phyloP scores from a whole-genome alignment of 2,888 invertebrate species.

The Eupithecia subfuscata region DNA sequence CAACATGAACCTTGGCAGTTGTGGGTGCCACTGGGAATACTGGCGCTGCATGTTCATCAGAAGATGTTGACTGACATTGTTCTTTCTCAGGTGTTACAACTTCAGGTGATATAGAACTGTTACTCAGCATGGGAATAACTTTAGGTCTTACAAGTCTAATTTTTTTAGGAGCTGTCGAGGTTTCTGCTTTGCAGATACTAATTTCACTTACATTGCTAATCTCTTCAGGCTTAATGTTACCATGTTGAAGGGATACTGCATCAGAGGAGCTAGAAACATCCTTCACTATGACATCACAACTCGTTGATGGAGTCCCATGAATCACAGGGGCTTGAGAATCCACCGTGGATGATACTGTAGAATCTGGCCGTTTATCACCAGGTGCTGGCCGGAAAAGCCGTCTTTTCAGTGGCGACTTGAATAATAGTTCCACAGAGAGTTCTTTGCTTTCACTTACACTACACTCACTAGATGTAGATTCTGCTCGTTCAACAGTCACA shows the following conservation, averaged over 20 bases:
- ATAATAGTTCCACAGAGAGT: constrained; percentile 55
- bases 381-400: constrained; percentile 73
- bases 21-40: constrained; percentile 43
- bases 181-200: constrained; percentile 81
- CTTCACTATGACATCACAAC: constrained; percentile 67
- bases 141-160: constrained; percentile 80
- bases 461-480: constrained; percentile 79
- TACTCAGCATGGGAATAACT: constrained; percentile 57
- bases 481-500: constrained; percentile 77
- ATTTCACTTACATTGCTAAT: constrained; percentile 78
- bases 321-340: constrained; percentile 66
- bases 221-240: constrained; percentile 74
- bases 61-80: constrained; percentile 74
- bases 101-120: constrained; percentile 54
- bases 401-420: constrained; percentile 69
- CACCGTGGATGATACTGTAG: constrained; percentile 78
- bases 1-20: constrained; percentile 48
- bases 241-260: constrained; percentile 68
- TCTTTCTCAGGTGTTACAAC: constrained; percentile 54
- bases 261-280: constrained; percentile 81
- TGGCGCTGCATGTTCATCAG: constrained; percentile 45
- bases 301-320: constrained; percentile 56
- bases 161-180: constrained; percentile 76
- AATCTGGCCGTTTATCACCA: constrained; percentile 73
- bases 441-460: constrained; percentile 70